Base-by-base conservation (phyloP, 2,113 vertebrate genomes). In the Mus pahari region DNA sequence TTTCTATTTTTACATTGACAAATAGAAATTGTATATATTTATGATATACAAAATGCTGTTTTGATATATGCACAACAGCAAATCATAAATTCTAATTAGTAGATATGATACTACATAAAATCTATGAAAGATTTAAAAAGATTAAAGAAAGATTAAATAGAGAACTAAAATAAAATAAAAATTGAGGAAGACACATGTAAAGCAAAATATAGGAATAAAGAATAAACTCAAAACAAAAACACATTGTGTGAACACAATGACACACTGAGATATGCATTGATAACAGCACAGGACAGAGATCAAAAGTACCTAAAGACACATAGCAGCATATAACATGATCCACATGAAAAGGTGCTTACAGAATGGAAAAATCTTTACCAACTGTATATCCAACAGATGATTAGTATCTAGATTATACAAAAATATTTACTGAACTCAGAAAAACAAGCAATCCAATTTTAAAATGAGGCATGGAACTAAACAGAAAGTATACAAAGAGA, bases 111-210 rank as follows among this genome's bases (percentile, higher is more conserved):
- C 19, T 26, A 91, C 7, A 84, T 50, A 62, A 89, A 96, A 97
- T 58, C 28, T 24, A 94, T 39, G 48, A 83, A 92, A 19, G 31
- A 75, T 28, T 90, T 53, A 66, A 0, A 22, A 26, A 64, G 24
- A 26, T 64, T 10, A 64, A 60, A 60, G 58, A 53, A 66, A 68
- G 31, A 68, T 68, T 68, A 68, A 68, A 68, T 48, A 86, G 6
- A 89, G 9, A 89, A 94, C 11, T 86, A 31, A 96, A 92, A 55
- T 93, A n/a, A 89, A 94, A 92, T 62, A 84, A 71, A 94, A 90
- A 92, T 16, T 95, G 68, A 94, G 14, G 92, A 91, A 94, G 50
- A 79, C 4, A 28, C 17, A 70, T 78, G 58, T 36, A 79, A 73
- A 81, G 36, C 74, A 42, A 87, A 78, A 45, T 87, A 36, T 55